A percentile compares a stretch with the other conserved stretches of the same genome.
phyloP scores from a whole-genome alignment of 2,888 invertebrate species.

The Subacronicta megacephala region DNA sequence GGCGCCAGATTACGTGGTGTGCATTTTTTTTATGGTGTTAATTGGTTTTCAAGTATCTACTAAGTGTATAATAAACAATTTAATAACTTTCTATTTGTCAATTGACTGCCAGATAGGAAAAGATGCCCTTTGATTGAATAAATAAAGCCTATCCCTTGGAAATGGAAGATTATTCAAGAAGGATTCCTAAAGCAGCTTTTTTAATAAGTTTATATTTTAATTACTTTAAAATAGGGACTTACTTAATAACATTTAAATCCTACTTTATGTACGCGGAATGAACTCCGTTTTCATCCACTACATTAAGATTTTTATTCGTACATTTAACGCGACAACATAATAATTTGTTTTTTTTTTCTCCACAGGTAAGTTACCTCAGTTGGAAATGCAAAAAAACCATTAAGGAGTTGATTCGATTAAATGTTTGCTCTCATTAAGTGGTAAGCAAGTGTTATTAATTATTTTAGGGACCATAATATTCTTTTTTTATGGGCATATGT shows the following conservation, averaged over 20 bases:
- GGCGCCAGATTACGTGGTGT: slow-evolving; percentile 2
- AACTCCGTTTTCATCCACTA: no score
- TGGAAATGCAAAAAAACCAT: slow-evolving; percentile 45
- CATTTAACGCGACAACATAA: slow-evolving; percentile 42
- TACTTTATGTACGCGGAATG: slow-evolving; percentile 33
- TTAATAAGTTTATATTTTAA: no score
- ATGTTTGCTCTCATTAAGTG: slow-evolving; percentile 40
- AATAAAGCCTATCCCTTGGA: no score
- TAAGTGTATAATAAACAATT: background rate
- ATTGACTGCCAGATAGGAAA: no score
- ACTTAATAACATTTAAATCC: slow-evolving; percentile 7
- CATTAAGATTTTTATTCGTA: slow-evolving; percentile 34
- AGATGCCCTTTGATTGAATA: no score
- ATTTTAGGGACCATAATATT: slow-evolving; percentile 28
- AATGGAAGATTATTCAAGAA: no score
- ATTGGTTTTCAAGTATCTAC: background rate
- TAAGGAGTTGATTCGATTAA: slow-evolving; percentile 46
- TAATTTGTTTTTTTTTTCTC: slow-evolving; percentile 65
- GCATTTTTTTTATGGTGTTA: background rate
- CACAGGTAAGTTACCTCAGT: slow-evolving; percentile 69
- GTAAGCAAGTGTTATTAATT: slow-evolving; percentile 47
- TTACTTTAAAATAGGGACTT: no score
- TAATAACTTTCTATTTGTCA: background rate
- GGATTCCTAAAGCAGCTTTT: no score
- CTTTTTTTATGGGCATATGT: no score